A percentile compares a stretch with the other conserved stretches of the same genome.
phyloP scores from a whole-genome alignment of 2,113 vertebrate genomes.

The Cynopterus brachyotis region DNA sequence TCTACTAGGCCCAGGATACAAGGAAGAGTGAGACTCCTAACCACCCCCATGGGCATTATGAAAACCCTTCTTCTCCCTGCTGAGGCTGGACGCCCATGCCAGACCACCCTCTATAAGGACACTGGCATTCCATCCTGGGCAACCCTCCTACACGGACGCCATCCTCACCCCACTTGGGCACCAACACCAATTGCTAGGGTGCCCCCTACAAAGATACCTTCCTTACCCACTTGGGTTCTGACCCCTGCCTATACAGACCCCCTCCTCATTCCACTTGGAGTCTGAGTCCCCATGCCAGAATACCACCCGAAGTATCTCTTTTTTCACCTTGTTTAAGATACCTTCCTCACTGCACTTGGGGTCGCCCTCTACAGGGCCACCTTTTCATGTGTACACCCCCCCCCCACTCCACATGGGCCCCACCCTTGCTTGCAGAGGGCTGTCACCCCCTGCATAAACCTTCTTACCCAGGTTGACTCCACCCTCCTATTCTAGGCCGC shows the following conservation, averaged over 20 bases:
- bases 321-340: background rate
- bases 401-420: too few species aligned
- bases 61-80: background rate
- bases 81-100: background rate
- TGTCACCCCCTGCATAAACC: accelerated
- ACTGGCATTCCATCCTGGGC: background rate
- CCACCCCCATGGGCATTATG: background rate
- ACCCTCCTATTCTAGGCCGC: background rate
- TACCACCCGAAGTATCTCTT: background rate
- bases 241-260: background rate
- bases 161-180: background rate
- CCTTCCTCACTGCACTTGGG: too few species aligned
- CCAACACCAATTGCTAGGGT: too few species aligned
- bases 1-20: background rate
- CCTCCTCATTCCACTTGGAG: background rate
- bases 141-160: background rate
- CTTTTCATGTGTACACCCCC: background rate
- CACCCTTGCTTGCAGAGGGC: too few species aligned
- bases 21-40: background rate
- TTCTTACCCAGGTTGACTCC: background rate
- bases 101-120: background rate
- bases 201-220: too few species aligned
- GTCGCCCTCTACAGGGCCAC: too few species aligned
- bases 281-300: background rate
- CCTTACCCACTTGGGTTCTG: background rate